Conservation (phyloP, 2,113 vertebrate genomes). For the Solea solea region DNA sequence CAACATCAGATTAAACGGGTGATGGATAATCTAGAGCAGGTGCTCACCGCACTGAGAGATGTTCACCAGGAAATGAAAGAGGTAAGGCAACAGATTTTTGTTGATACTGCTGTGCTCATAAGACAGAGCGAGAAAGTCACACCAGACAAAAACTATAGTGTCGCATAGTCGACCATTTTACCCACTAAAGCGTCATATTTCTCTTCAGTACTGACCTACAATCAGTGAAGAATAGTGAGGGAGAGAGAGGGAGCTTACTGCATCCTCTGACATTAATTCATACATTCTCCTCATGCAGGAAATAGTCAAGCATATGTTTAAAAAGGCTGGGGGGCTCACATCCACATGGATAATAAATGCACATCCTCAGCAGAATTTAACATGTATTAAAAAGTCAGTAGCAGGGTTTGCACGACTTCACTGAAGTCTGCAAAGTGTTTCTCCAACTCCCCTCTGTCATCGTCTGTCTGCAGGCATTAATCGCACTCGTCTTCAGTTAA, state of each 20-base stretch:
- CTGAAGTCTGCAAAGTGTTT: constrained; percentile 38
- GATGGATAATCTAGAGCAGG: constrained; percentile 81
- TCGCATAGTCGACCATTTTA: constrained; percentile 5
- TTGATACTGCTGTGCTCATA: neutral
- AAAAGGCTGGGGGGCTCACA: constrained; percentile 42
- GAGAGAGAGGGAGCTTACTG: neutral
- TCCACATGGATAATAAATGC: constrained; percentile 48
- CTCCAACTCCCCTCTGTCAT: constrained; percentile 27
- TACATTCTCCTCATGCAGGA: constrained; percentile 24
- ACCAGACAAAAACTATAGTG: neutral
- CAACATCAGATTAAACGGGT: constrained; percentile 81
- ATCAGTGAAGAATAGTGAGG: neutral
- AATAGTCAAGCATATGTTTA: constrained; percentile 26
- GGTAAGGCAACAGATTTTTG: constrained; percentile 65
- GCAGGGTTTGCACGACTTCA: constrained; percentile 27
- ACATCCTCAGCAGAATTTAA: constrained; percentile 62
- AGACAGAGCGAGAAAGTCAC: neutral
- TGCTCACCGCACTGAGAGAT: constrained; percentile 80
- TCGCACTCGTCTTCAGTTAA: constrained; percentile 14
- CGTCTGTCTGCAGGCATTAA: constrained; percentile 11
- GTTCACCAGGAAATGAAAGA: constrained; percentile 86
- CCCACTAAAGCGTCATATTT: neutral
- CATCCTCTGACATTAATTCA: constrained; percentile 24
- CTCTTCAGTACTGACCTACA: constrained; percentile 5
- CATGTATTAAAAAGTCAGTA: constrained; percentile 61